Conservation (phyloP, 2,888 invertebrate species). For the Papilio elwesi region DNA sequence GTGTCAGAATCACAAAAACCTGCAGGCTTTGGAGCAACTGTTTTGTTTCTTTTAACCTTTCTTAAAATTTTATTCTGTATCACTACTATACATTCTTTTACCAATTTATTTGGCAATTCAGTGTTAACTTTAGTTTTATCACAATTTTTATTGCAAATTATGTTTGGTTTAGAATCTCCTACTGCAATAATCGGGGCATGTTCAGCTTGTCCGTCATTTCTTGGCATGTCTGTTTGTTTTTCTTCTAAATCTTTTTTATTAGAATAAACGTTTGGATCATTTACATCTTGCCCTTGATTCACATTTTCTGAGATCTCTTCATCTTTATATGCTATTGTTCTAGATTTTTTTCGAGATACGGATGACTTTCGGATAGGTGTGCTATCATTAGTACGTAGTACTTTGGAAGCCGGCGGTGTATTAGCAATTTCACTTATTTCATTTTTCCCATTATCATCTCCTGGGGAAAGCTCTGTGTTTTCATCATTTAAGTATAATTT, state of each 20-base stretch:
- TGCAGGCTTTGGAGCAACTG: conserved; percentile 51
- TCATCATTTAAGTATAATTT: conserved; percentile 48
- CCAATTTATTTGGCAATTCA: conserved; percentile 68
- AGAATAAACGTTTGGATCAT: conserved; percentile 3
- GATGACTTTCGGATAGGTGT: conserved; percentile 35
- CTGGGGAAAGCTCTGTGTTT: conserved; percentile 37
- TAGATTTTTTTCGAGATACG: conserved; percentile 37
- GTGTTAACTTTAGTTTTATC: conserved; percentile 46
- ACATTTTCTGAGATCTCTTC: conserved; percentile 12
- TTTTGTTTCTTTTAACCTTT: conserved; percentile 43
- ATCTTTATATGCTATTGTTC: conserved; percentile 20
- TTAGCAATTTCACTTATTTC: conserved; percentile 31
- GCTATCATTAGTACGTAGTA: neutral
- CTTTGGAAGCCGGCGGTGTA: conserved; percentile 23
- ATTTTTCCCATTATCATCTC: conserved; percentile 51
- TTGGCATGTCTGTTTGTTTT: conserved; percentile 47
- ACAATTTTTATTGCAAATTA: neutral
- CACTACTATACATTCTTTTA: conserved; percentile 76
- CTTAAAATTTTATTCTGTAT: conserved; percentile 74
- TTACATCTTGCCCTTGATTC: conserved; percentile 19
- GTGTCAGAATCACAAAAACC: conserved; percentile 66
- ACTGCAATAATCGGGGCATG: conserved; percentile 10
- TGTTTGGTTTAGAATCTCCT: conserved; percentile 34
- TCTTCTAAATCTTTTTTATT: conserved; percentile 9
- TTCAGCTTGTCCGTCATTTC: neutral